These are phyloP conservation scores for Leucophora obtusa DNA, from an alignment of 2,888 invertebrate species.

Conservation along the genomic window DNA sequence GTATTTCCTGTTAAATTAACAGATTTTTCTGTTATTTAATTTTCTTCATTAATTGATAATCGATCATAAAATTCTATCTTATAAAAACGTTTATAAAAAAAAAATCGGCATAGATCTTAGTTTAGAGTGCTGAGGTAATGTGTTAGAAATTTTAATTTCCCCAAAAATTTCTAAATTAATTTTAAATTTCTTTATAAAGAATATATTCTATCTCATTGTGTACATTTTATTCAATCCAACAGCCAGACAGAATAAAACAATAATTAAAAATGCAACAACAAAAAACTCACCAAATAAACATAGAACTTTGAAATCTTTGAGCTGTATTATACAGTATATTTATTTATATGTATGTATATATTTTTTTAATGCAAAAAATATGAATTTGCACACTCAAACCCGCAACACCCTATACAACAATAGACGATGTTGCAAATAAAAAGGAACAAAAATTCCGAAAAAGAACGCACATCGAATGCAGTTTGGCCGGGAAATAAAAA, in stretches of 20 bases:
- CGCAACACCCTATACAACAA: slow-evolving; percentile 39
- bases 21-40: too few relatives aligned
- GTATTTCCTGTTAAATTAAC: too few relatives aligned
- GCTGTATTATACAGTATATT: slow-evolving; percentile 46
- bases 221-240: slow-evolving; percentile 32
- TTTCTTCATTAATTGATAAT: too few relatives aligned
- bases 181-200: too few relatives aligned
- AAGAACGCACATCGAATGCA: slow-evolving; percentile 59
- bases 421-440: slow-evolving; percentile 44
- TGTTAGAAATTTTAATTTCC: too few relatives aligned
- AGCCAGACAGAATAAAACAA: slow-evolving; percentile 59
- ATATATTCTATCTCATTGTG: too few relatives aligned
- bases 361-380: slow-evolving; percentile 48
- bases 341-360: slow-evolving; percentile 20
- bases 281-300: slow-evolving; percentile 48
- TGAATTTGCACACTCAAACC: slow-evolving; percentile 55
- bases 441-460: slow-evolving; percentile 29
- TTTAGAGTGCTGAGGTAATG: too few relatives aligned
- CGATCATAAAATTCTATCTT: too few relatives aligned
- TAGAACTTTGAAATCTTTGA: slow-evolving; percentile 52
- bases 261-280: slow-evolving; percentile 42
- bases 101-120: too few relatives aligned
- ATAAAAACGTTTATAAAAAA: too few relatives aligned
- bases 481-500: slow-evolving; percentile 31
- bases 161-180: too few relatives aligned